A percentile compares a stretch with the other conserved stretches of the same genome.
Evolutionary conservation across 1,140 invertebrate genomes (phyloP).

Genomic region (Drosophila nebulosa): DNA sequence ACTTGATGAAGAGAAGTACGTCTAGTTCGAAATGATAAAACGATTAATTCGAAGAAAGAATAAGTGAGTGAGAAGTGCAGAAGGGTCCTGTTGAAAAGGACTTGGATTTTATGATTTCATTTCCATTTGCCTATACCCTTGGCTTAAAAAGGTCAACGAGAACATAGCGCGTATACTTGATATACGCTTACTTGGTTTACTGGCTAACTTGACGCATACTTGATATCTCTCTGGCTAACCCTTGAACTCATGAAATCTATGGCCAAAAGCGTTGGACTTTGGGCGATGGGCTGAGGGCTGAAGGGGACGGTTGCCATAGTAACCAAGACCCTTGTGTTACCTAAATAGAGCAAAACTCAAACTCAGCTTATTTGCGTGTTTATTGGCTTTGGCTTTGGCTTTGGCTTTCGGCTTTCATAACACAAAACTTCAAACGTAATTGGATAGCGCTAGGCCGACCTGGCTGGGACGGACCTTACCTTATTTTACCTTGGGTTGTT

Average conservation of each 20-base stretch:
- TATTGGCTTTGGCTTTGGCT: conserved; percentile 57
- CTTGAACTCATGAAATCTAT: conserved; percentile 5
- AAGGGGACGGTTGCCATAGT: conserved; percentile 20
- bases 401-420: conserved; percentile 38
- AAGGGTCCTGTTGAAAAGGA: neutral
- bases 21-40: neutral
- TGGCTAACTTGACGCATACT: conserved; percentile 35
- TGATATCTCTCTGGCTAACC: conserved; percentile 28
- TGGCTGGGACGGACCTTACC: conserved; percentile 8
- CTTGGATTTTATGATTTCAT: neutral
- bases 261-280: neutral
- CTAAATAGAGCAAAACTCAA: conserved; percentile 26
- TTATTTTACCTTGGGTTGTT: conserved; percentile 20
- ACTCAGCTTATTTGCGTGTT: conserved; percentile 70
- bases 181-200: conserved; percentile 8
- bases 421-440: conserved; percentile 69
- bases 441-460: conserved; percentile 53
- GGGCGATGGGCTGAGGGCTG: neutral
- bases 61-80: neutral
- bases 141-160: neutral
- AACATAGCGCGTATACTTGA: conserved; percentile 31
- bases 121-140: neutral
- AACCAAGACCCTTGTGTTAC: conserved; percentile 5
- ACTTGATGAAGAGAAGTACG: neutral
- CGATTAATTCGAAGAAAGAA: neutral